These are phyloP conservation scores for Myrmophylax atrothorax DNA, from an alignment of 2,113 vertebrate species.

Conservation along the genomic window DNA sequence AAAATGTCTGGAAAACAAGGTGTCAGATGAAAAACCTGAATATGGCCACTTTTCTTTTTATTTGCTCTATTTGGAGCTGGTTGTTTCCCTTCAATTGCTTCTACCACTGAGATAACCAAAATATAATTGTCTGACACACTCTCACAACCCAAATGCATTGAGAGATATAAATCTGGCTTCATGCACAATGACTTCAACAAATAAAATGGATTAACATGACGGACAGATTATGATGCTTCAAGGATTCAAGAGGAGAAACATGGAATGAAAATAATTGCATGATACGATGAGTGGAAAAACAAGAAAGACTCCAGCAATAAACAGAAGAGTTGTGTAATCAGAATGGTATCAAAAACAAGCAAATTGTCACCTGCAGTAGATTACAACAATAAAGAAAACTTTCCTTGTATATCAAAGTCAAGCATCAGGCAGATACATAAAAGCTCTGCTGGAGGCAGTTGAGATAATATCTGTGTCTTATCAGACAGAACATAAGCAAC, in stretches of 20 bases:
- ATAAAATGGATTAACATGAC: constrained; percentile 40
- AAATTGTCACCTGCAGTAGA: neutral
- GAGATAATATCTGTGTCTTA: neutral
- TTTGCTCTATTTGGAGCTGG: neutral
- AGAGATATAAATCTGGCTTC: constrained; percentile 70
- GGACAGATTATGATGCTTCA: constrained; percentile 33
- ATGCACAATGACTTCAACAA: constrained; percentile 22
- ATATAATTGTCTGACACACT: neutral
- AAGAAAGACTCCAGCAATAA: constrained; percentile 1
- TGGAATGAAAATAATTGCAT: constrained; percentile 14
- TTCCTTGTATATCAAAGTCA: neutral
- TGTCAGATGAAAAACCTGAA: neutral
- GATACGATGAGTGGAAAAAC: neutral
- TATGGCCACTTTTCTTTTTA: neutral
- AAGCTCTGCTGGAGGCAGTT: neutral
- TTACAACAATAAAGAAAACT: neutral
- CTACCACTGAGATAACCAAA: neutral
- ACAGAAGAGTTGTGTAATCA: neutral
- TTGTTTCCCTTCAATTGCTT: neutral
- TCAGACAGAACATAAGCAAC: neutral
- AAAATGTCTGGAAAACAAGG: neutral
- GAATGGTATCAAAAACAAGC: neutral
- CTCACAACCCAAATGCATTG: neutral
- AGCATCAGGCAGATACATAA: neutral
- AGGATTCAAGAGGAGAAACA: constrained; percentile 39